Evolutionary conservation across 2,797 vertebrate genomes (phyloP).

Genomic region (Coregonus ussuriensis): DNA sequence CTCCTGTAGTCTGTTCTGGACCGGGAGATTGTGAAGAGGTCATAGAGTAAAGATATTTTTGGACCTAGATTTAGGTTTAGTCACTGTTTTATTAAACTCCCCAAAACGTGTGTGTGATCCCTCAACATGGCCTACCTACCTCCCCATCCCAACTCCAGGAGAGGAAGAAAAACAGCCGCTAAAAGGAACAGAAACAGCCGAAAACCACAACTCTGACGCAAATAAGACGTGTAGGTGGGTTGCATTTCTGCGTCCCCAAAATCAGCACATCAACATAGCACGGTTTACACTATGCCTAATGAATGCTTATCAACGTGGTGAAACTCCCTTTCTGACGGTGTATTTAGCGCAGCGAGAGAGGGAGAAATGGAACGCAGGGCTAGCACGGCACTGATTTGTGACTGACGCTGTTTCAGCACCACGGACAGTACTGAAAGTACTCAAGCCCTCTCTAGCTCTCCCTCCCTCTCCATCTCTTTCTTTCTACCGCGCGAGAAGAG

Average conservation of each 20-base stretch:
- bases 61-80: not conserved
- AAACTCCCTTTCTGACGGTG: conserved; percentile 52
- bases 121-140: not conserved
- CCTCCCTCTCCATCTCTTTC: conserved; percentile 16
- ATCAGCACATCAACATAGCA: conserved; percentile 54
- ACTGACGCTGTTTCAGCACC: conserved; percentile 76
- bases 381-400: conserved; percentile 59
- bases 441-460: conserved; percentile 8
- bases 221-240: conserved; percentile 28
- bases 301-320: conserved; percentile 34
- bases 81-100: conserved; percentile 1
- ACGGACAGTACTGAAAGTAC: conserved; percentile 64
- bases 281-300: conserved; percentile 55
- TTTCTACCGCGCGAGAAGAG: conserved; percentile 27
- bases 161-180: conserved; percentile 25
- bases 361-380: too few relatives aligned
- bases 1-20: conserved; percentile 26
- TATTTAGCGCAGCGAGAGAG: conserved; percentile 36
- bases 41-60: not conserved
- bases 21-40: not conserved
- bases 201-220: conserved; percentile 45
- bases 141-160: not conserved
- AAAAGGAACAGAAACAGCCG: too few relatives aligned
- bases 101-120: not conserved
- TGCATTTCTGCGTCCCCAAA: conserved; percentile 36